Percentiles rank a stretch among this genome's conserved stretches.
These are phyloP conservation scores for Phalacrocorax pelagicus DNA, from an alignment of 2,113 vertebrate genomes.

Conservation along the genomic window DNA sequence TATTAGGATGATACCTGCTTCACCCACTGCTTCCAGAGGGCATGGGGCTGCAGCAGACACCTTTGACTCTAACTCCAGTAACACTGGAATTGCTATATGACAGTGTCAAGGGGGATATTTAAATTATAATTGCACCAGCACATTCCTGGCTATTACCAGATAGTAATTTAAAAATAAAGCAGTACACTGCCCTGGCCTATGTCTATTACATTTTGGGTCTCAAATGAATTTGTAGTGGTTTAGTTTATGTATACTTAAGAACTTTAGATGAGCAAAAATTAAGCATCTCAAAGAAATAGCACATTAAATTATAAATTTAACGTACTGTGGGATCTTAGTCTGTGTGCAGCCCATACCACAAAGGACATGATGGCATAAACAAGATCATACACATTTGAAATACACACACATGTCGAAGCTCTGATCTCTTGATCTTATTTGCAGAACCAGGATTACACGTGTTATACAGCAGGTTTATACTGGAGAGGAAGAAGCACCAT, in stretches of 20 bases:
- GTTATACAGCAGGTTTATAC: background rate
- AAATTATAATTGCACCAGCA: background rate
- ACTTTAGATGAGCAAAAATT: background rate
- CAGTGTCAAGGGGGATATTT: background rate
- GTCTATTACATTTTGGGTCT: background rate
- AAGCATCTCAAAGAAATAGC: background rate
- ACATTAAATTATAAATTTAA: background rate
- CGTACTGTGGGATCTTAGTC: background rate
- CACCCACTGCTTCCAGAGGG: background rate
- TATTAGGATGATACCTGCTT: background rate
- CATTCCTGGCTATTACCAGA: background rate
- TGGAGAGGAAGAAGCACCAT: background rate
- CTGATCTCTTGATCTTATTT: background rate
- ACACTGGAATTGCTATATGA: background rate
- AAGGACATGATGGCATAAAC: rapidly evolving
- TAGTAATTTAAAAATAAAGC: background rate
- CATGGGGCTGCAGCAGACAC: background rate
- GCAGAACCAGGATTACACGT: background rate
- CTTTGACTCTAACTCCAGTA: background rate
- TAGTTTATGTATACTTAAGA: background rate
- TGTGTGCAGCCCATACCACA: background rate
- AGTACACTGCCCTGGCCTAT: background rate
- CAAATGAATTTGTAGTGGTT: background rate
- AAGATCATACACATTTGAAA: background rate
- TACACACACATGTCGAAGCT: too few species aligned